A percentile compares a stretch with the other conserved stretches of the same genome.
Conservation (phyloP, 1,140 invertebrate genomes). For the Drosophila pallidifrons region DNA sequence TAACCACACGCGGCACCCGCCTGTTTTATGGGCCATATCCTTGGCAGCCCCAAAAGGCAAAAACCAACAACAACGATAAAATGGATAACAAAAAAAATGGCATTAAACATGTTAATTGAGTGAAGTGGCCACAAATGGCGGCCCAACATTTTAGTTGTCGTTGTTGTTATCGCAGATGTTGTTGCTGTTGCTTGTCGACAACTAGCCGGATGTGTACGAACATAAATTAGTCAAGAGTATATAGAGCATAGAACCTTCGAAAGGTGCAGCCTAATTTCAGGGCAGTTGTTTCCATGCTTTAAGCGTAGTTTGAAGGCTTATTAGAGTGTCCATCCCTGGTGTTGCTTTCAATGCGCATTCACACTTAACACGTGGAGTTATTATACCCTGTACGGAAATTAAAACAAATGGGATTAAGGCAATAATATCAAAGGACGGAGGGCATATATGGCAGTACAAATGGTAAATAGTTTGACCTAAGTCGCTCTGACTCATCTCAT, state of each 20-base stretch:
- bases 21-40: slow-evolving; percentile 47
- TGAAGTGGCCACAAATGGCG: slow-evolving; percentile 64
- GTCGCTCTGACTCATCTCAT: too few species aligned
- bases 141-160: slow-evolving; percentile 5
- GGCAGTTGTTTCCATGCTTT: background rate
- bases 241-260: background rate
- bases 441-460: background rate
- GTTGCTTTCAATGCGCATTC: background rate
- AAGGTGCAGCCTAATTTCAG: background rate
- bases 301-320: background rate
- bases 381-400: background rate
- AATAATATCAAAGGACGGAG: background rate
- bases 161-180: slow-evolving; percentile 9
- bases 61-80: slow-evolving; percentile 12
- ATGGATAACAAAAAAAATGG: slow-evolving; percentile 21
- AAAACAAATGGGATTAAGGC: background rate
- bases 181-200: slow-evolving; percentile 11
- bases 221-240: slow-evolving; percentile 59
- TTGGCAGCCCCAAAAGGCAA: background rate
- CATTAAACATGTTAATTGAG: slow-evolving; percentile 64
- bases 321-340: background rate
- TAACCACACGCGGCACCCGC: background rate
- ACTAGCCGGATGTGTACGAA: slow-evolving; percentile 40
- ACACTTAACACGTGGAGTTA: slow-evolving; percentile 14
- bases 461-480: too few species aligned